Base-by-base conservation (phyloP, 2,797 vertebrate species). In the Ctenosaura bakeri region DNA sequence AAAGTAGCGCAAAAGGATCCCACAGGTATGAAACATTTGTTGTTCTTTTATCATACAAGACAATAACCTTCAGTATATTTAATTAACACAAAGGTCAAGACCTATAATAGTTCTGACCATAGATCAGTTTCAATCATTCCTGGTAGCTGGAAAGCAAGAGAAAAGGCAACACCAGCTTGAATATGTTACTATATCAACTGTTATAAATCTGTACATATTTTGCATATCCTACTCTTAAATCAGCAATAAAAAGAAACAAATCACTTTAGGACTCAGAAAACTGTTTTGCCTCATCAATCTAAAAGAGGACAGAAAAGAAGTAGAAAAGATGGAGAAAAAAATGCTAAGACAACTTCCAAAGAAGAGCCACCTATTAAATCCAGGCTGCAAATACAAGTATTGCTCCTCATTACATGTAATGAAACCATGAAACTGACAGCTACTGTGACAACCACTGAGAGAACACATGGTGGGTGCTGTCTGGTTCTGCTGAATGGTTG, bases 161-260 rank as follows among this genome's bases (percentile, higher is more conserved):
- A 50, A 83, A 56, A 54, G 46, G 4, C n/a, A 77, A 77, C 52
- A 42, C 82, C 12, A n/a, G 24, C 35, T 56, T 85, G 4, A 73
- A 22, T 56, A 18, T 29, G 35, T 29, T 14, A 62, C 13, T 22
- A 54, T n/a, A 24, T 46, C 46, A 32, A 10, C 62, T 80, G 24
- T 22, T 7, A 3, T 35, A 73, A 76, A 50, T 3, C 29, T 14
- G 26, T 32, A 86, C 0, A 24, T 12, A 89, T 80, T 16, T 64
- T 90, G 9, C n/a, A 54, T 86, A 42, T 52, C n/a, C n/a, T 81
- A 66, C 24, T 66, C 64, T 29, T 66, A 16, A 52, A 83, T 78
- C 69, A 88, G 35, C 83, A 35, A 20, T 1, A 66, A 13, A 1
- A 66, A 88, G 12, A 38, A 92, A 52, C 8, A 90, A 74, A 79